phyloP scores from a whole-genome alignment of 2,888 invertebrate genomes.

The Chloroclysta siterata region DNA sequence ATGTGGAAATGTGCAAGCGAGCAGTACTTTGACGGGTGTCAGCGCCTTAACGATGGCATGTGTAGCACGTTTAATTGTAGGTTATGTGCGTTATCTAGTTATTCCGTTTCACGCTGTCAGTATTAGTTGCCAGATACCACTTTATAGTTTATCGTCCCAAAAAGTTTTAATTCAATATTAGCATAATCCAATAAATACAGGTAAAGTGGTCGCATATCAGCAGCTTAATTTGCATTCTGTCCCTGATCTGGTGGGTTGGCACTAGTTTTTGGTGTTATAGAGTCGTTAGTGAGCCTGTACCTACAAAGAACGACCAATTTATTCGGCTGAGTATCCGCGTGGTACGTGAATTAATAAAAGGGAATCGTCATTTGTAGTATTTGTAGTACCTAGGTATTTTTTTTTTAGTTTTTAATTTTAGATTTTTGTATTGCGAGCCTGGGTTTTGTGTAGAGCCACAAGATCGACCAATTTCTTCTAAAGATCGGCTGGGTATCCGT shows the following conservation, averaged over 20 bases:
- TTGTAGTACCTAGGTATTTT: too few relatives aligned
- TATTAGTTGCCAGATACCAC: constrained; percentile 1
- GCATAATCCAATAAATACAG: constrained; percentile 56
- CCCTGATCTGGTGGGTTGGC: constrained; percentile 48
- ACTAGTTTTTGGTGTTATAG: constrained; percentile 2
- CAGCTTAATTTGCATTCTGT: constrained; percentile 66
- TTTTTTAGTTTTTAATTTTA: too few relatives aligned
- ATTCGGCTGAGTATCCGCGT: too few relatives aligned
- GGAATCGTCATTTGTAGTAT: too few relatives aligned
- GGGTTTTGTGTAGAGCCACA: too few relatives aligned
- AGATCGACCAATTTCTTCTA: too few relatives aligned
- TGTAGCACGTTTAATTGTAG: neutral
- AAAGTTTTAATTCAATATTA: constrained; percentile 34
- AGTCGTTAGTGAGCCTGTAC: neutral
- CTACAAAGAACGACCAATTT: neutral
- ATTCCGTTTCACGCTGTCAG: neutral
- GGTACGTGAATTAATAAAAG: too few relatives aligned
- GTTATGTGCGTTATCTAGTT: neutral
- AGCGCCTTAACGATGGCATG: too few relatives aligned
- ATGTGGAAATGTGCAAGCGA: too few relatives aligned
- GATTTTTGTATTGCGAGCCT: too few relatives aligned
- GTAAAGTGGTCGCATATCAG: constrained; percentile 50
- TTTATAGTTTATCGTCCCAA: constrained; percentile 19
- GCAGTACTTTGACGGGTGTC: too few relatives aligned
- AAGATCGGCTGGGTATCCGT: too few relatives aligned